Percentiles rank a stretch among this genome's conserved stretches.
Evolutionary conservation across 2,113 vertebrate species (phyloP).

Genomic region (Semnornis frantzii): DNA sequence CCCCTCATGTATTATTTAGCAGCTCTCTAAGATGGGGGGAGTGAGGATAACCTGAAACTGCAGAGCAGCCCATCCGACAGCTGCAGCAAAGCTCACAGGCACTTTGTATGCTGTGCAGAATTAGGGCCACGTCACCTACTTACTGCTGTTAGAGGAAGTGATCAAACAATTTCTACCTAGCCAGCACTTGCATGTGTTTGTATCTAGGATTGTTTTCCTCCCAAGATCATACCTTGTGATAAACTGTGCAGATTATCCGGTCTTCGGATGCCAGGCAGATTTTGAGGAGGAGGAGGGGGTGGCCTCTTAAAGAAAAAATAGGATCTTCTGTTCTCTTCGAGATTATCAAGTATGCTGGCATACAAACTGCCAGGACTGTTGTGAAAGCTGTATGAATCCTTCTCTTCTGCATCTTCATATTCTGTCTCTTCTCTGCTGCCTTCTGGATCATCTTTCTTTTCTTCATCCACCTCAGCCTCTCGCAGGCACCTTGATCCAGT

Average conservation of each 20-base stretch:
- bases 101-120: background rate
- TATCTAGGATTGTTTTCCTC: background rate
- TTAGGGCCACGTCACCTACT: background rate
- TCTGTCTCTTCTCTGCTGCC: conserved; percentile 19
- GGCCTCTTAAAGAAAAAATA: conserved; percentile 62
- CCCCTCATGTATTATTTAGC: background rate
- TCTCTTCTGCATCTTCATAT: background rate
- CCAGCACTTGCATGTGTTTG: background rate
- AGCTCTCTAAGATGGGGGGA: background rate
- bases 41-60: background rate
- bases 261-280: conserved; percentile 41
- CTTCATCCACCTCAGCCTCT: background rate
- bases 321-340: background rate
- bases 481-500: background rate
- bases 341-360: conserved; percentile 53
- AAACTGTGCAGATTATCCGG: conserved; percentile 60
- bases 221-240: conserved; percentile 74
- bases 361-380: conserved; percentile 67
- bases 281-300: conserved; percentile 77
- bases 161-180: background rate
- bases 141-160: background rate
- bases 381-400: background rate
- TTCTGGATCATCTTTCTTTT: background rate
- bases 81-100: background rate
- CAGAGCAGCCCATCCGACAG: background rate